These are phyloP conservation scores for Ligdia adustata DNA, from an alignment of 2,888 invertebrate species.

Conservation along the genomic window DNA sequence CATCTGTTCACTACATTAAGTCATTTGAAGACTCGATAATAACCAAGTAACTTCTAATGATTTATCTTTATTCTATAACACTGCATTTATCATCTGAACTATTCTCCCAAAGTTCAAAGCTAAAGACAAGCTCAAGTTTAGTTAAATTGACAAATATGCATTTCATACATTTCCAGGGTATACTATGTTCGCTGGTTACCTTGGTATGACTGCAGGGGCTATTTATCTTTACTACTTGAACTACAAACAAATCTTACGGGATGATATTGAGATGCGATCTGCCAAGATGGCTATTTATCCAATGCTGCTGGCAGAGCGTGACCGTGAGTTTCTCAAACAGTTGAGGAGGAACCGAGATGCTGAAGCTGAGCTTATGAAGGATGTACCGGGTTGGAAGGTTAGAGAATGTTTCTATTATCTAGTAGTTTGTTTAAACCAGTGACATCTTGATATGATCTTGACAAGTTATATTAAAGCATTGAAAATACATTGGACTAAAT, in stretches of 20 bases:
- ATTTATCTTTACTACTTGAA: conserved; percentile 84
- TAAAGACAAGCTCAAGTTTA: too few species aligned
- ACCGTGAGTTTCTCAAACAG: conserved; percentile 93
- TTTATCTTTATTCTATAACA: too few species aligned
- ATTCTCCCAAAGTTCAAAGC: too few species aligned
- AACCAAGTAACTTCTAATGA: too few species aligned
- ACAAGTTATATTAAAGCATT: too few species aligned
- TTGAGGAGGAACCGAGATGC: conserved; percentile 91
- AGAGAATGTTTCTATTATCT: too few species aligned
- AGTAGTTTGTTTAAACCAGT: too few species aligned
- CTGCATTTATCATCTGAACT: too few species aligned
- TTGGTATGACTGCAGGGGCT: conserved; percentile 83
- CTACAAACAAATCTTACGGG: conserved; percentile 75
- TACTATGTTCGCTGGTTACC: conserved; percentile 85
- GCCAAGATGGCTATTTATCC: conserved; percentile 90
- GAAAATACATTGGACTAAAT: too few species aligned
- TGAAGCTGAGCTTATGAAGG: conserved; percentile 93
- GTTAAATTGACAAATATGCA: too few species aligned
- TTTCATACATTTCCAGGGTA: conserved; percentile 85
- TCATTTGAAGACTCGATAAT: too few species aligned
- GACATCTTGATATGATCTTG: too few species aligned
- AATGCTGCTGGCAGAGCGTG: conserved; percentile 91
- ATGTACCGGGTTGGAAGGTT: conserved; percentile 95
- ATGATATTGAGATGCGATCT: conserved; percentile 90
- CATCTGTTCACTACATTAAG: neutral